Base-by-base conservation (phyloP, 2,888 invertebrate genomes). In the Drosophila villosipedis region DNA sequence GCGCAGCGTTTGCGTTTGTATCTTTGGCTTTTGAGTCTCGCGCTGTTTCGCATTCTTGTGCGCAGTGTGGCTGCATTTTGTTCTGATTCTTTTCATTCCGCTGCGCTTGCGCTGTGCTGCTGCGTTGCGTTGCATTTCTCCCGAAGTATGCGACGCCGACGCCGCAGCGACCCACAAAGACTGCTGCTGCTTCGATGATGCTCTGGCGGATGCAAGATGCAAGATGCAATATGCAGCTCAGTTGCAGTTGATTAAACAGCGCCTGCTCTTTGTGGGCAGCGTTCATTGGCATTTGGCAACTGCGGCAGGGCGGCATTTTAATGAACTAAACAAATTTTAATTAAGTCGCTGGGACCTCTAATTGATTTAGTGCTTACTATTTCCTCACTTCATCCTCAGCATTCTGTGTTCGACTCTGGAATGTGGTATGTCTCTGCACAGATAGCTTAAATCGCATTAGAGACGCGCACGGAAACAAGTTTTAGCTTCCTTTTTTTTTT, bases 31-130 rank as follows among this genome's bases (percentile, higher is more conserved):
- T 71, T 54, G 68, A 31, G 58, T 66, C 63, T 72, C 64, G 80
- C 67, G 80, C 66, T 69, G 85, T 62, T 76, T 80, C 69, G 85
- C 85, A 85, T 85, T 85, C 85, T 80, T 85, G 90, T 88, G 90
- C 90, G 85, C 85, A 85, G 88, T 85, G 90, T 90, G 83, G 68
- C 73, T 85, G 78, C 85, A 68, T 88, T 88, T 80, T 65, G 90
- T 86, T 86, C 89, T 86, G 85, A 88, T 86, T 86, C 85, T 81
- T 81, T 22, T 62, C 57, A 55, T 58, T 58, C 31, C 58, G 43
- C 58, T 58, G 31, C 30, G 39, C 33, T 43, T 53, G 57, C 70
- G 52, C 70, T 58, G 62, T 43, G 49, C 53, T 60, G 61, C 53
- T 47, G 33, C 80, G 63, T 52, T 50, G 33, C 80, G 62, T 76